These are phyloP conservation scores for Gila orcuttii DNA, from an alignment of 2,113 vertebrate species.

Conservation along the genomic window DNA sequence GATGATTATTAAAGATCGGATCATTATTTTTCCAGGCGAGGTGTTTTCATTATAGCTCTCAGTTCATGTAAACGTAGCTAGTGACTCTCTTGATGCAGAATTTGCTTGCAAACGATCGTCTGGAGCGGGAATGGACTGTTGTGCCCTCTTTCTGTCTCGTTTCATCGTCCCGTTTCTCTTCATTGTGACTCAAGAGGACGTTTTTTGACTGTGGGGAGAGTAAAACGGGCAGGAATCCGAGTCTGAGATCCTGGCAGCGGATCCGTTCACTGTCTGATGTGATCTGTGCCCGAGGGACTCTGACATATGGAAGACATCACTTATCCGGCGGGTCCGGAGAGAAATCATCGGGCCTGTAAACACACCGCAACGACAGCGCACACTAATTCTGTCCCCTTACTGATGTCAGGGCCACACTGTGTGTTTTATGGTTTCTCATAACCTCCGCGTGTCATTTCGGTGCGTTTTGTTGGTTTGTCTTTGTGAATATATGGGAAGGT, in stretches of 20 bases:
- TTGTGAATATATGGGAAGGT: neutral
- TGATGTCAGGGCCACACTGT: neutral
- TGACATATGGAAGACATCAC: neutral
- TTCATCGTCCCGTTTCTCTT: neutral
- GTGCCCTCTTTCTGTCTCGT: neutral
- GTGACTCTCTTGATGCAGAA: neutral
- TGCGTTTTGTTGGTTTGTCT: neutral
- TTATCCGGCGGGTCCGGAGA: neutral
- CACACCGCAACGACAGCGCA: neutral
- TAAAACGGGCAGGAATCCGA: too few relatives aligned
- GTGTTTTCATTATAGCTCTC: neutral
- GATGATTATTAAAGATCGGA: neutral
- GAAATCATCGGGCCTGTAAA: neutral
- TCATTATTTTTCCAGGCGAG: neutral
- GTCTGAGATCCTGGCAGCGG: too few relatives aligned
- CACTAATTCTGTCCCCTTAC: neutral
- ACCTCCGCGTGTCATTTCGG: neutral
- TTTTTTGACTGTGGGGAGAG: neutral
- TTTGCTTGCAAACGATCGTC: neutral
- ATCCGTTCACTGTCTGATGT: too few relatives aligned
- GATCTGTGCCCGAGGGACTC: neutral
- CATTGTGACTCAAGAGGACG: neutral
- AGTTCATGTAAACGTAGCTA: too few relatives aligned
- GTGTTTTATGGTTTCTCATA: constrained; percentile 21
- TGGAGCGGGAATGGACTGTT: neutral